Conservation (phyloP, 2,113 vertebrate species). For the Tor tambroides region DNA sequence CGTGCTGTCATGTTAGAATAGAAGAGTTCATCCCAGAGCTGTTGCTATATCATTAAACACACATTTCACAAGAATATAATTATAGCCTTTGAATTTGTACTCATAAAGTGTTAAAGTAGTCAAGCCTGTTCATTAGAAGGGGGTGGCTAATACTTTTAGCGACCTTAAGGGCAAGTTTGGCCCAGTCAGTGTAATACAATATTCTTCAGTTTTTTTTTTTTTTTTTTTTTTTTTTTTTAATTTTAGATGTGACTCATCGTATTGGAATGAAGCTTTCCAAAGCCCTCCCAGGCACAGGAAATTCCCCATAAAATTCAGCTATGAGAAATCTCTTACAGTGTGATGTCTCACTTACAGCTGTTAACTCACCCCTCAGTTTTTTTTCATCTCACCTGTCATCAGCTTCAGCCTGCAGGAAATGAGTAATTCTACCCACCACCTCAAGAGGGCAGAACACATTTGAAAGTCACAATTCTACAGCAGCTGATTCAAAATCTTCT, state of each 20-base stretch:
- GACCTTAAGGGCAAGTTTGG: too few species aligned
- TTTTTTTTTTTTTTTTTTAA: not conserved
- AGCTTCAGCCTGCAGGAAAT: not conserved
- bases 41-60: too few species aligned
- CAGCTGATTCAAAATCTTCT: not conserved
- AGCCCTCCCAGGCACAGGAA: not conserved
- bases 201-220: not conserved
- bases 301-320: not conserved
- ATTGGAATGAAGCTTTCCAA: not conserved
- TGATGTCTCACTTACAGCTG: not conserved
- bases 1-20: too few species aligned
- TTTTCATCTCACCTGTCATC: not conserved
- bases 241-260: not conserved
- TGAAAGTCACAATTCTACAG: not conserved
- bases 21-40: too few species aligned
- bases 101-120: too few species aligned
- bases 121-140: too few species aligned
- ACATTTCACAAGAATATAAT: too few species aligned
- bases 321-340: constrained; percentile 35
- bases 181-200: not conserved
- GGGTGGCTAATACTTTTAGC: too few species aligned
- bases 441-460: not conserved
- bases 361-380: not conserved
- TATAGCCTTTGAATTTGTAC: too few species aligned
- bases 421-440: not conserved